phyloP scores from a whole-genome alignment of 2,797 vertebrate species.

The Arnoldichthys spilopterus region DNA sequence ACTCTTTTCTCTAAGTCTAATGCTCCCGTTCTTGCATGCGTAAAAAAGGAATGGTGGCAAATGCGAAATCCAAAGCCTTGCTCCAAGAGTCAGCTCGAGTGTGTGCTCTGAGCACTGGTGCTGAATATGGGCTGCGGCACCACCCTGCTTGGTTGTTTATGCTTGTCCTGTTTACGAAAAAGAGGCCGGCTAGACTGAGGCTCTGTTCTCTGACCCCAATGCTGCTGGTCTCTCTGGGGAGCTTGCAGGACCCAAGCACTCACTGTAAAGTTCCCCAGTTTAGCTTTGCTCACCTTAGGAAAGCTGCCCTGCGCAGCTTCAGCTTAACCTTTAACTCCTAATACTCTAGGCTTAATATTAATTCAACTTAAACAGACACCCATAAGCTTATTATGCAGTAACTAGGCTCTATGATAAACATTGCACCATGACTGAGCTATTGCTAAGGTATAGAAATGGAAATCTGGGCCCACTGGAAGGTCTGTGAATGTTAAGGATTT shows the following conservation, averaged over 20 bases:
- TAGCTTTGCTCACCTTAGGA: neutral
- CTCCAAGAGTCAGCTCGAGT: slow-evolving; percentile 12
- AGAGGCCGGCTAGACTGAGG: slow-evolving; percentile 11
- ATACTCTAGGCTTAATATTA: neutral
- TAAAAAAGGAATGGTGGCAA: slow-evolving; percentile 10
- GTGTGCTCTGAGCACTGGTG: slow-evolving; percentile 14
- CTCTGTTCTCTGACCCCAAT: slow-evolving; percentile 4
- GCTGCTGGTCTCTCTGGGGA: neutral
- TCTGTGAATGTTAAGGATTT: neutral
- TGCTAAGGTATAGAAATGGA: neutral
- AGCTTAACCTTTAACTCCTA: neutral
- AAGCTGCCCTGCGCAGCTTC: neutral
- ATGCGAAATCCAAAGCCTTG: slow-evolving; percentile 21
- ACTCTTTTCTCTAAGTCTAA: slow-evolving; percentile 52
- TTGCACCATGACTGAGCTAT: neutral
- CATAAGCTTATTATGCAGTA: neutral
- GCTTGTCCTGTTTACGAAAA: slow-evolving; percentile 26
- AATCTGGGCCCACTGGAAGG: neutral
- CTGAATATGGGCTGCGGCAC: slow-evolving; percentile 6
- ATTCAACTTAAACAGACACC: neutral
- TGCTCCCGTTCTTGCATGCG: slow-evolving; percentile 48
- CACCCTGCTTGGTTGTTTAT: slow-evolving; percentile 3
- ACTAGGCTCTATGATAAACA: neutral
- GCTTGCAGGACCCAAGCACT: neutral
- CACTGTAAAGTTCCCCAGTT: neutral